Evolutionary conservation across 2,113 vertebrate genomes (phyloP).

Genomic region (Syrrhaptes paradoxus): DNA sequence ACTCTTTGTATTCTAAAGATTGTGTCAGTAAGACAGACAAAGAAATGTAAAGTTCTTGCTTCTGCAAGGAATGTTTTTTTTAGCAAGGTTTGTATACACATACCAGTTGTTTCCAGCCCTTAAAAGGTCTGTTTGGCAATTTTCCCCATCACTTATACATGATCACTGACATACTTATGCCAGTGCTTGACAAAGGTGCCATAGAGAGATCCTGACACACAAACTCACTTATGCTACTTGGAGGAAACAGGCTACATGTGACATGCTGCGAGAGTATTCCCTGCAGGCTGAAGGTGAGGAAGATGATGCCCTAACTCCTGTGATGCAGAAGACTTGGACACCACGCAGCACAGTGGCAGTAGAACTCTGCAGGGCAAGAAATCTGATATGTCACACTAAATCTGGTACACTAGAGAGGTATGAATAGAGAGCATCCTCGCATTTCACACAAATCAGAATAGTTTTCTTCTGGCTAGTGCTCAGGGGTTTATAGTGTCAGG

Average conservation of each 20-base stretch:
- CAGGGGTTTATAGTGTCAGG: not conserved
- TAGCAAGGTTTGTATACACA: too few relatives aligned
- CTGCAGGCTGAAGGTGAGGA: not conserved
- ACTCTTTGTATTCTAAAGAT: too few relatives aligned
- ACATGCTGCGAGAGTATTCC: not conserved
- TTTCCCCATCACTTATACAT: not conserved
- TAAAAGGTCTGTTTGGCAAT: not conserved
- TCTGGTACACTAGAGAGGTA: not conserved
- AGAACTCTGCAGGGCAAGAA: not conserved
- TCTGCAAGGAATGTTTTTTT: not conserved
- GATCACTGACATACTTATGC: not conserved
- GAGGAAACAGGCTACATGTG: not conserved
- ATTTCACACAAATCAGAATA: not conserved
- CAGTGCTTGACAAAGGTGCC: not conserved
- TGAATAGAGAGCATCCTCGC: not conserved
- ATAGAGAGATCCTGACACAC: not conserved
- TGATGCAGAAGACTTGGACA: not conserved
- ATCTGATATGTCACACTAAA: not conserved
- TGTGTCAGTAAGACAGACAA: not conserved
- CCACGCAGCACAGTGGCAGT: not conserved
- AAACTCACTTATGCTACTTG: rapidly evolving
- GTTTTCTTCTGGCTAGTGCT: not conserved
- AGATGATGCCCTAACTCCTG: not conserved
- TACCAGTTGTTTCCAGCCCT: not conserved
- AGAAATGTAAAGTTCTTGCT: not conserved